phyloP scores from a whole-genome alignment of 2,113 vertebrate species.

The Laterallus jamaicensis region DNA sequence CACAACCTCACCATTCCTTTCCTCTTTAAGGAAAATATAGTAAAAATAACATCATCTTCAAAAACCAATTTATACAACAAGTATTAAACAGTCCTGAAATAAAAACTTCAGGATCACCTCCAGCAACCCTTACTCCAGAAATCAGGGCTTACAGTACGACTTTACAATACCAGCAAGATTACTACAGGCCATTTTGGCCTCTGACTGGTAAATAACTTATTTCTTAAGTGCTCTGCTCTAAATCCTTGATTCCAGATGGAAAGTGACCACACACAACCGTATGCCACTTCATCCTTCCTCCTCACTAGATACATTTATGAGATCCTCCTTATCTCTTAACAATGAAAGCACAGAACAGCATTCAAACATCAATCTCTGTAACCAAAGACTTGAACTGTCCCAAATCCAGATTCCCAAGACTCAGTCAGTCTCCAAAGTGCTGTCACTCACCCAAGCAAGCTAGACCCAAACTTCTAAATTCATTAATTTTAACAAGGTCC shows the following conservation, averaged over 20 bases:
- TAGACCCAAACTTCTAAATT: not conserved
- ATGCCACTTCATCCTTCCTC: not conserved
- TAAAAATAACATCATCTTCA: not conserved
- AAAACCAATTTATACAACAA: not conserved
- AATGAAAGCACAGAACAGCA: not conserved
- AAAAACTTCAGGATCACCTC: not conserved
- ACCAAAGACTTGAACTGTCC: not conserved
- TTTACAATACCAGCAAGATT: not conserved
- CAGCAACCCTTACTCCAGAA: not conserved
- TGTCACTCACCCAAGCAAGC: not conserved
- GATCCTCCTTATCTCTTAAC: not conserved
- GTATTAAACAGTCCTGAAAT: not conserved
- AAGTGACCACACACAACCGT: not conserved
- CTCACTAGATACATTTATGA: not conserved
- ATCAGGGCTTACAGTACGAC: not conserved
- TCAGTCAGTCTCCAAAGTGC: not conserved
- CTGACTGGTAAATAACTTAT: not conserved
- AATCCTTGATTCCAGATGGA: not conserved
- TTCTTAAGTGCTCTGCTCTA: not conserved
- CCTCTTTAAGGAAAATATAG: not conserved
- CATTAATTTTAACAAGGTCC: not conserved
- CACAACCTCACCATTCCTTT: not conserved
- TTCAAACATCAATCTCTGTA: not conserved
- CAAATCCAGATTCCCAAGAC: not conserved
- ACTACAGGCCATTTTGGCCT: not conserved